Base-by-base conservation (phyloP, 1,140 invertebrate species). In the Aphidius ervi region DNA sequence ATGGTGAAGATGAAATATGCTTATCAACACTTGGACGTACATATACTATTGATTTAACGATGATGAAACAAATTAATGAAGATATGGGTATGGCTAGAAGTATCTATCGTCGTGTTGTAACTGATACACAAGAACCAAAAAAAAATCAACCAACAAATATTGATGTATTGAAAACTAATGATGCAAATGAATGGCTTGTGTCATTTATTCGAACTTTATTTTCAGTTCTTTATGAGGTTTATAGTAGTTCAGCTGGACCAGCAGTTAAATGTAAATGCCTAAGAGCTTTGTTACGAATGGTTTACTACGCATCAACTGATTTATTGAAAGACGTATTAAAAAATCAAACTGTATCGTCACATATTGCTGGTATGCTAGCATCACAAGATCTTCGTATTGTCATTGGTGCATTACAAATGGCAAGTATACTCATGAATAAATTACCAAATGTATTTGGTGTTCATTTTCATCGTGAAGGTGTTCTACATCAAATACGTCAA, bases 61-160 rank as follows among this genome's bases (percentile, higher is more conserved):
- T 93, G 66, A 95, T 98, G 93, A 95, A 97, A 78, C 95, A 98
- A 85, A 95, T 98, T 64, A 98, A 98, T 78, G 95, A 98, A 81
- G 95, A 97, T 76, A 94, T 94, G 6, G 95, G 95, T 59, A 97
- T 94, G 50, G 89, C 94, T 9, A 81, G 95, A 50, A 88, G 92
- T 58, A 92, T 98, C 68, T 94, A 95, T 75, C 86, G 95, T 43
- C 80, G 83, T 70, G 77, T 85, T 4, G 79, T 80, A 58, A 75
- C 80, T 20, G 72, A 79, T 65, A 74, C 78, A 23, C 70, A 74
- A 41, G 76, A 80, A 65, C 72, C 75, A 10, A 77, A 79, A 64
- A 31, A 31, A 31, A 31, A 31, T 31, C 76, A 76, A 66, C 75
- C 74, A 67, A 77, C 74, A 59, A 75, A 74, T 57, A 76, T 78